Evolutionary conservation across 2,888 invertebrate species (phyloP).

Genomic region (Pharmacophagus antenor): DNA sequence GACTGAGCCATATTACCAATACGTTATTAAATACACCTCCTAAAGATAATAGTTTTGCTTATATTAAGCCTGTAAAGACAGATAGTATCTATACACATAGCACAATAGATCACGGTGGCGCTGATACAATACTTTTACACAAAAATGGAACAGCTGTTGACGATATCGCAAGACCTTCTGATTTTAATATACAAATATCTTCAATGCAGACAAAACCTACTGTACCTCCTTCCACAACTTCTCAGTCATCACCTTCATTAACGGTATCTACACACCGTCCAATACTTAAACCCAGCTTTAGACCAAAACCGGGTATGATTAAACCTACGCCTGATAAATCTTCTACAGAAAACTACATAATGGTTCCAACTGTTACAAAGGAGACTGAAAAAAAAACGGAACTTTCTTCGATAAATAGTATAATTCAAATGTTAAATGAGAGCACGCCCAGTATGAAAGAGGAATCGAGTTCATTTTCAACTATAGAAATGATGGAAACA

Average conservation of each 20-base stretch:
- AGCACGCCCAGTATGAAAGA: constrained; percentile 67
- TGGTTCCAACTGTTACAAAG: constrained; percentile 80
- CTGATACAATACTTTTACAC: constrained; percentile 83
- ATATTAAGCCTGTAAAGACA: constrained; percentile 55
- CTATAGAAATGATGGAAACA: constrained; percentile 56
- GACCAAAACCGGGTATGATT: constrained; percentile 67
- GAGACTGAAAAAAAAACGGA: constrained; percentile 66
- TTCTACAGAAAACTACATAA: constrained; percentile 76
- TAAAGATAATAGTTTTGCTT: constrained; percentile 63
- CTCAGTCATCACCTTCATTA: constrained; percentile 52
- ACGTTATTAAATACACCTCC: constrained; percentile 69
- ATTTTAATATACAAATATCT: constrained; percentile 73
- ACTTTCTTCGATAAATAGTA: constrained; percentile 76
- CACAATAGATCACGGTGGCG: constrained; percentile 80
- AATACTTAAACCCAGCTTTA: constrained; percentile 77
- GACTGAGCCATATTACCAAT: constrained; percentile 80
- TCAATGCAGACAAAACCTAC: constrained; percentile 76
- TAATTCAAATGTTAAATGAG: constrained; percentile 83
- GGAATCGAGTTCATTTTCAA: constrained; percentile 56
- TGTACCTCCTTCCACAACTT: constrained; percentile 51
- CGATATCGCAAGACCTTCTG: constrained; percentile 74
- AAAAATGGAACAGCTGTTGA: constrained; percentile 79
- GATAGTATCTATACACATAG: constrained; percentile 72
- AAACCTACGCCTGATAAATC: constrained; percentile 47
- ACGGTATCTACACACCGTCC: constrained; percentile 68